These are phyloP conservation scores for Tragopan temminckii DNA, from an alignment of 2,797 vertebrate genomes.

Conservation along the genomic window DNA sequence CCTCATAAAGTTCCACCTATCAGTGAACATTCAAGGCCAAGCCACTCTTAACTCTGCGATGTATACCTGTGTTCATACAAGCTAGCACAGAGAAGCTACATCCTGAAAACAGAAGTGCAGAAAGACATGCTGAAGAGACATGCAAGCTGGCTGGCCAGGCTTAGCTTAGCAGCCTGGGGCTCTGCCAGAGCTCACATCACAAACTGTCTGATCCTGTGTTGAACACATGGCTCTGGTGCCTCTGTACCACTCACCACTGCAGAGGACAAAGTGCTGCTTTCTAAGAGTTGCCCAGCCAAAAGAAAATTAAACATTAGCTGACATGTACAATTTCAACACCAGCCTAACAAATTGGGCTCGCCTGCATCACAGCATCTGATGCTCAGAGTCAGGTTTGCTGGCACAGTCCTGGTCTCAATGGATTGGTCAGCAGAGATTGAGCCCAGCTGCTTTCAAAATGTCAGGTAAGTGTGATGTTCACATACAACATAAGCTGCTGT, in stretches of 20 bases:
- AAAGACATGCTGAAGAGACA: not conserved
- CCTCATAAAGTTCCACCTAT: not conserved
- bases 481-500: constrained; percentile 15
- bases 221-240: constrained; percentile 8
- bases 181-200: constrained; percentile 23
- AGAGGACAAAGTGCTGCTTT: constrained; percentile 27
- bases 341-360: constrained; percentile 25
- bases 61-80: not conserved
- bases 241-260: constrained; percentile 14
- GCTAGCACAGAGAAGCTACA: not conserved
- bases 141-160: not conserved
- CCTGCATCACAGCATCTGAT: constrained; percentile 42
- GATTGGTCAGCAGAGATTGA: constrained; percentile 50
- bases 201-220: constrained; percentile 5
- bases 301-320: constrained; percentile 29
- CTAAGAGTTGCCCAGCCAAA: constrained; percentile 22
- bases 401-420: not conserved
- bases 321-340: constrained; percentile 29
- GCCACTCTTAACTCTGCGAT: not conserved
- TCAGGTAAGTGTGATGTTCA: constrained; percentile 52
- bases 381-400: constrained; percentile 45
- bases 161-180: constrained; percentile 12
- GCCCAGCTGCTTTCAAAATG: constrained; percentile 52
- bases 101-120: not conserved
- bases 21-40: not conserved